Percentiles rank a stretch among this genome's conserved stretches.
Evolutionary conservation across 2,888 invertebrate species (phyloP).

Genomic region (Cosmia trapezina): DNA sequence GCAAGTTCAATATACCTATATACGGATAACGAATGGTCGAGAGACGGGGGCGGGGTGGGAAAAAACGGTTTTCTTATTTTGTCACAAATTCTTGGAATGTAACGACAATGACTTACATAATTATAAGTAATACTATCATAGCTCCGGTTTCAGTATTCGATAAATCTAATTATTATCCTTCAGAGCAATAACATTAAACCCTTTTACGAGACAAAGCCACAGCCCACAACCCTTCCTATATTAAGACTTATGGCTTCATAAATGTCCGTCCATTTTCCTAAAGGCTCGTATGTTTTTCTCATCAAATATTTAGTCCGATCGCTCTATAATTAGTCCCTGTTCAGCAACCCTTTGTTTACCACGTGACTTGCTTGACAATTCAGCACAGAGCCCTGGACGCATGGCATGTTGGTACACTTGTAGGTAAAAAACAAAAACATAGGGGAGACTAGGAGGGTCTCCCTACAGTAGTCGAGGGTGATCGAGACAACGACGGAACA

Average conservation of each 20-base stretch:
- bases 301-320: conserved; percentile 66
- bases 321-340: conserved; percentile 61
- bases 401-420: conserved; percentile 47
- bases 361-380: conserved; percentile 64
- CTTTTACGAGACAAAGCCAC: conserved; percentile 39
- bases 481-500: conserved; percentile 28
- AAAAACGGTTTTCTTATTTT: conserved; percentile 32
- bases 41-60: neutral
- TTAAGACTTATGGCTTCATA: conserved; percentile 38
- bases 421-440: conserved; percentile 57
- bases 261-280: conserved; percentile 42
- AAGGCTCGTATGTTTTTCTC: conserved; percentile 44
- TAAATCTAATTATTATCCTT: conserved; percentile 30
- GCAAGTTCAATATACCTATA: conserved; percentile 35
- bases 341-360: conserved; percentile 62
- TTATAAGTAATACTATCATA: conserved; percentile 31
- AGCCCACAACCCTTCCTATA: conserved; percentile 44
- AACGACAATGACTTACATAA: neutral
- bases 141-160: conserved; percentile 5
- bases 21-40: conserved; percentile 39
- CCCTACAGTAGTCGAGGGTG: conserved; percentile 57
- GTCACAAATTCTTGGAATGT: conserved; percentile 1
- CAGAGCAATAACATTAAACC: conserved; percentile 34
- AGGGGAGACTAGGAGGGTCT: conserved; percentile 53
- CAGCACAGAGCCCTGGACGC: conserved; percentile 55